These are phyloP conservation scores for Smutsia gigantea DNA, from an alignment of 2,797 vertebrate species.

Conservation along the genomic window DNA sequence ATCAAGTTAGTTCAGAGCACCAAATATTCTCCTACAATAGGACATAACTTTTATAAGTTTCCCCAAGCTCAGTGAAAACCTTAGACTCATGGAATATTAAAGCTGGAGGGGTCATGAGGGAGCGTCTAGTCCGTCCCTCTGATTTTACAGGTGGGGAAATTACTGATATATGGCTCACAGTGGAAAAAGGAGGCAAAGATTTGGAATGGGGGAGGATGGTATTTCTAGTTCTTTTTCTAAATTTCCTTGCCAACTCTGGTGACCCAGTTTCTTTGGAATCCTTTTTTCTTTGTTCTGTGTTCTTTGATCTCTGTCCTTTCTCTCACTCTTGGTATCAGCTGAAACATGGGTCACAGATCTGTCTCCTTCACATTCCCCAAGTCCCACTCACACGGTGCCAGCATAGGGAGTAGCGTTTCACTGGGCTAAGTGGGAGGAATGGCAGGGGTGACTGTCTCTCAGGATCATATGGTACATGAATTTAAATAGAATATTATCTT, in stretches of 20 bases:
- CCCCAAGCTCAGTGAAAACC: background rate
- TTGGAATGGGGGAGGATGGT: background rate
- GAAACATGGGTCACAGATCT: background rate
- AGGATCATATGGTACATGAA: background rate
- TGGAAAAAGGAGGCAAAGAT: background rate
- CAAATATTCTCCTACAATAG: conserved; percentile 36
- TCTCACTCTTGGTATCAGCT: background rate
- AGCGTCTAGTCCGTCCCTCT: background rate
- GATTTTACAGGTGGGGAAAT: conserved; percentile 32
- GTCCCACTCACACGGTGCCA: background rate
- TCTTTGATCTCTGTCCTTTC: background rate
- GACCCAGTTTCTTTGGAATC: conserved; percentile 44
- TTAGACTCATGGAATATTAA: conserved; percentile 13
- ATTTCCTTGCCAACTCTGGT: background rate
- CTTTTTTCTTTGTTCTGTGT: background rate
- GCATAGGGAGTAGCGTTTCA: background rate
- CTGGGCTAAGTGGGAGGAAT: background rate
- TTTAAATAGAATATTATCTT: background rate
- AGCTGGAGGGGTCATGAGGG: background rate
- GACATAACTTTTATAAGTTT: conserved; percentile 20
- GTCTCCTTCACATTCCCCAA: background rate
- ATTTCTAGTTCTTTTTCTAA: conserved; percentile 28
- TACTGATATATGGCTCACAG: background rate
- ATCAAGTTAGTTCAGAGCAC: conserved; percentile 47
- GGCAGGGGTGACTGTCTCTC: fast-evolving